Evolutionary conservation across 2,797 vertebrate species (phyloP), one percentile per base, ranked within the genome.

Genomic region (Dendrocincla tyrannina): DNA sequence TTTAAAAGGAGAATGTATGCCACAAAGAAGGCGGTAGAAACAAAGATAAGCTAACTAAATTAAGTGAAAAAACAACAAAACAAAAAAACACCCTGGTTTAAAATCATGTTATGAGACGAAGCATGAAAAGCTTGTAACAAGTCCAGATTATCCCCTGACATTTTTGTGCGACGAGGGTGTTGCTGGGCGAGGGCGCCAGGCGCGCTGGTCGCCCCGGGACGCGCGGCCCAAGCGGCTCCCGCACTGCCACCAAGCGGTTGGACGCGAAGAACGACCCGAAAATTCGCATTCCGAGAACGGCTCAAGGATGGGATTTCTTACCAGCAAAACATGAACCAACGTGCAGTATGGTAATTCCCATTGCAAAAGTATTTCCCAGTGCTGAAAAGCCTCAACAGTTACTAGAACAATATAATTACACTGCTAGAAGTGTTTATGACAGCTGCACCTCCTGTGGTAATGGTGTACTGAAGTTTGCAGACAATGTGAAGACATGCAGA

Each of bases 211-310:
- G 18, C 17, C 42, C 42, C 27, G 59, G 59, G 13, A 25, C 24
- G 7, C 2, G 59, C 39, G 37, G 8, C 37, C 30, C 41, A 44
- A 69, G 88, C 35, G 88, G 58, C 76, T 83, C 63, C 70, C 13
- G 55, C 85, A 35, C 18, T 85, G 88, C 85, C 92, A 72, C 78
- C 94, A 73, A 91, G 88, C 6, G 81, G 88, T 11, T 6, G 10
- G 44, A 46, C 44, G 22, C 11, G 20, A 46, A 20, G 44, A 46
- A 22, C 44, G 11, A 46, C 44, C 44, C 44, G 5, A 46, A 46
- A 46, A 46, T 22, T 22, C 46, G 23, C 23, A 13, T 2, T 67
- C 73, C 50, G 41, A 76, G 49, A 68, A n/a, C 22, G 22, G 10
- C 12, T 20, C 11, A 8, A 55, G 39, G 41, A 8, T 12, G 16